phyloP scores from a whole-genome alignment of 1,140 invertebrate genomes.

The Capitella teleta region DNA sequence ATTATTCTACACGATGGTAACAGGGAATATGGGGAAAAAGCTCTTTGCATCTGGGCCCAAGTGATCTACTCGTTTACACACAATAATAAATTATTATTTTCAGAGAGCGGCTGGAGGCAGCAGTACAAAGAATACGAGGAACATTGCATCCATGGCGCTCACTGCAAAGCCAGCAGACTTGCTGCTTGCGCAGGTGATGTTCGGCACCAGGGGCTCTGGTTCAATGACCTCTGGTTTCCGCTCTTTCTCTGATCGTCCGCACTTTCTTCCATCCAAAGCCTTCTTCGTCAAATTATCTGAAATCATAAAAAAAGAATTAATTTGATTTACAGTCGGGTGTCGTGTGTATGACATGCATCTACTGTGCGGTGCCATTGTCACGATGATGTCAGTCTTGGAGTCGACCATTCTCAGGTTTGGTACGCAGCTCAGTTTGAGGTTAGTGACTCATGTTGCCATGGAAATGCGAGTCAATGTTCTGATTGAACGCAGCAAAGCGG shows the following conservation, averaged over 20 bases:
- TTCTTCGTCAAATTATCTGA: not conserved
- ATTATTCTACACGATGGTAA: not conserved
- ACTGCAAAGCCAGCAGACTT: conserved; percentile 17
- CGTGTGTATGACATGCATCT: conserved; percentile 30
- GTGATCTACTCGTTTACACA: too few species aligned
- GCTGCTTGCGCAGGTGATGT: not conserved
- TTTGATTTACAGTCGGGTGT: conserved; percentile 21
- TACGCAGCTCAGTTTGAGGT: conserved; percentile 26
- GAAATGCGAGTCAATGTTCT: not conserved
- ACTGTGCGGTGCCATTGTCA: conserved; percentile 30
- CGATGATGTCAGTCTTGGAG: conserved; percentile 29
- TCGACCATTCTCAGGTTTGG: conserved; percentile 21
- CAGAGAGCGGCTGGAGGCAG: conserved; percentile 28
- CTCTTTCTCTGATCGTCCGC: not conserved
- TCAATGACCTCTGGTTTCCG: not conserved
- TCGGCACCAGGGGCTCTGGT: not conserved
- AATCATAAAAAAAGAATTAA: not conserved
- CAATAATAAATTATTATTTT: conserved; percentile 6
- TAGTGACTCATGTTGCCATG: conserved; percentile 6
- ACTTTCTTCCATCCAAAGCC: not conserved
- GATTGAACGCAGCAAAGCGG: conserved; percentile 22
- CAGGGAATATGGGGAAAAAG: not conserved
- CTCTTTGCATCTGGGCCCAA: too few species aligned
- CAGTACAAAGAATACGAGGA: conserved; percentile 22
- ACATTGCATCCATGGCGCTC: conserved; percentile 29